Conservation (phyloP, 1,140 invertebrate genomes). For the Periplaneta americana region DNA sequence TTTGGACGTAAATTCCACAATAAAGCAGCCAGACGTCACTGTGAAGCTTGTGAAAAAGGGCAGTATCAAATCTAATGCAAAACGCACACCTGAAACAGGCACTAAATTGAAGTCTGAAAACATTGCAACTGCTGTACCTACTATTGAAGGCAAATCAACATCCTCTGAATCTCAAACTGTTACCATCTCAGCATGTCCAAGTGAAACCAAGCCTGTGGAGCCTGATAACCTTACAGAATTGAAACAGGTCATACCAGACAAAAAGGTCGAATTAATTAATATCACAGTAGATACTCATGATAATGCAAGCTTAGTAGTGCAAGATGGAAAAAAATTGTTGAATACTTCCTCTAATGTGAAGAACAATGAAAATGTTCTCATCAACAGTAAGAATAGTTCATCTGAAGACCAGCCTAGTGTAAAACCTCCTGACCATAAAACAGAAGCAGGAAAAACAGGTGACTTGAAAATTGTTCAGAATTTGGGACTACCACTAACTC, state of each 20-base stretch:
- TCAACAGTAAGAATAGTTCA: neutral
- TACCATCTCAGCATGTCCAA: neutral
- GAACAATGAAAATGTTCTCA: neutral
- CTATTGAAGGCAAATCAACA: neutral
- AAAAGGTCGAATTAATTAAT: neutral
- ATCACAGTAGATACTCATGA: neutral
- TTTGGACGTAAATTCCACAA: neutral
- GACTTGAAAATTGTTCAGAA: neutral
- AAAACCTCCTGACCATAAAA: no score
- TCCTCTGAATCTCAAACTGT: neutral
- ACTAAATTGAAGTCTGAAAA: slow-evolving; percentile 14
- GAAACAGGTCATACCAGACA: neutral
- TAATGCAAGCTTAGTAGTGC: neutral
- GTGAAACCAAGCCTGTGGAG: neutral
- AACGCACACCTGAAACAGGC: slow-evolving; percentile 16
- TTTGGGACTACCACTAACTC: neutral
- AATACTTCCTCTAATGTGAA: neutral
- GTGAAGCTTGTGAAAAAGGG: slow-evolving; percentile 22
- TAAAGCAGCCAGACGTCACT: slow-evolving; percentile 26
- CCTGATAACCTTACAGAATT: neutral
- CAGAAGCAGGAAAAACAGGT: neutral
- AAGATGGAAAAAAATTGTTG: neutral
- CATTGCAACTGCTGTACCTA: neutral
- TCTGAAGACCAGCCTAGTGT: neutral
- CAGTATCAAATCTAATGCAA: slow-evolving; percentile 1